Conservation (phyloP, 2,113 vertebrate species). For the Cheirogaleus medius region DNA sequence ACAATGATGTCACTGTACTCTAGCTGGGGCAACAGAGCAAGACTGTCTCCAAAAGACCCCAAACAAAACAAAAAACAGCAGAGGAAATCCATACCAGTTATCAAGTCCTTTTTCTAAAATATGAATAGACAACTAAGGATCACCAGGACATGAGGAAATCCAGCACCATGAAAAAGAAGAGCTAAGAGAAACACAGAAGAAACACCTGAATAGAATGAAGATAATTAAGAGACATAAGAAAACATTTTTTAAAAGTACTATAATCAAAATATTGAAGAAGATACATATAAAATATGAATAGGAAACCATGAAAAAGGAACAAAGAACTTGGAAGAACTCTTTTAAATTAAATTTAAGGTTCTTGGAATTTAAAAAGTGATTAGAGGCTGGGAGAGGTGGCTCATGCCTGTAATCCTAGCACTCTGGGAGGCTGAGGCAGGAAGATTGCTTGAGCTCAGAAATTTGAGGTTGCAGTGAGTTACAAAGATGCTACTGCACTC, state of each 20-base stretch:
- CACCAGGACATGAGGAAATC: neutral
- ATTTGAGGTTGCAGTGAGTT: too few relatives aligned
- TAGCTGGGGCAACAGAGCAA: too few relatives aligned
- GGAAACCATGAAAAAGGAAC: constrained; percentile 3
- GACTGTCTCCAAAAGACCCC: too few relatives aligned
- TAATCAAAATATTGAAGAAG: neutral
- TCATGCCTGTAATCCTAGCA: too few relatives aligned
- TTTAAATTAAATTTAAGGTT: constrained; percentile 39
- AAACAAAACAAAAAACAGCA: neutral
- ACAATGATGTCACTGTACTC: neutral
- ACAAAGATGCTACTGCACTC: too few relatives aligned
- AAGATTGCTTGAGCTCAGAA: too few relatives aligned
- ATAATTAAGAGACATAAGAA: neutral
- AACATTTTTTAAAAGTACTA: neutral
- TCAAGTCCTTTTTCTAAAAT: constrained; percentile 43
- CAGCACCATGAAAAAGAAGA: constrained; percentile 13
- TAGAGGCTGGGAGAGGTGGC: neutral
- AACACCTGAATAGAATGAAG: neutral
- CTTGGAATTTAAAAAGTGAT: neutral
- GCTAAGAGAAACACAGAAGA: neutral
- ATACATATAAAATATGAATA: neutral
- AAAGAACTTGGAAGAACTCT: neutral
- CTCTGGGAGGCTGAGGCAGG: too few relatives aligned
- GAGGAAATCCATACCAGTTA: constrained; percentile 11
- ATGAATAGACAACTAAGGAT: neutral